A percentile compares a stretch with the other conserved stretches of the same genome.
These are phyloP conservation scores for Fistularia commersonii DNA, from an alignment of 2,797 vertebrate genomes.

Conservation along the genomic window DNA sequence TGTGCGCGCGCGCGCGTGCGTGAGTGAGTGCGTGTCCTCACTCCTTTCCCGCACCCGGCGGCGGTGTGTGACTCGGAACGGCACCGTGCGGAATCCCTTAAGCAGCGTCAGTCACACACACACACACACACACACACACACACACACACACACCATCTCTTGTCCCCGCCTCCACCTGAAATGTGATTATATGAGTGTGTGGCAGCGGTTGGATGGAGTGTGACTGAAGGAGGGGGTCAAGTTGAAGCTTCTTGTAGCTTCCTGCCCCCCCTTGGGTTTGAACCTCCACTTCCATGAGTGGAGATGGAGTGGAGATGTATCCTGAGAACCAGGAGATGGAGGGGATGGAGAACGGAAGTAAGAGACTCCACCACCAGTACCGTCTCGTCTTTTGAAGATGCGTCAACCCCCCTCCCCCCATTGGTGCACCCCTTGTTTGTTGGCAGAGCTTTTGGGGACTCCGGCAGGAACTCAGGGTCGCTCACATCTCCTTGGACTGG, in stretches of 20 bases:
- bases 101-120: constrained; percentile 29
- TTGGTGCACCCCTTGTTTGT: constrained; percentile 36
- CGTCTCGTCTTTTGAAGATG: constrained; percentile 30
- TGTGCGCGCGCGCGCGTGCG: too few relatives aligned
- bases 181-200: constrained; percentile 44
- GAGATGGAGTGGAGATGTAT: constrained; percentile 39
- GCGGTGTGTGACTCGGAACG: neutral
- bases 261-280: constrained; percentile 3
- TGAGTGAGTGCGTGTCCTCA: too few relatives aligned
- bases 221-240: constrained; percentile 15
- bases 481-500: too few relatives aligned
- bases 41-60: too few relatives aligned
- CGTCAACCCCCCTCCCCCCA: too few relatives aligned
- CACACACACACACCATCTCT: too few relatives aligned
- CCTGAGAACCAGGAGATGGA: constrained; percentile 14
- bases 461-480: too few relatives aligned
- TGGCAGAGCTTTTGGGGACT: too few relatives aligned
- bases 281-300: too few relatives aligned
- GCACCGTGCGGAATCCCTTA: constrained; percentile 42
- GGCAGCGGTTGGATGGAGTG: constrained; percentile 28
- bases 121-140: neutral
- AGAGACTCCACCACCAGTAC: constrained; percentile 11
- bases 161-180: constrained; percentile 34
- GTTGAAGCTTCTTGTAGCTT: constrained; percentile 38
- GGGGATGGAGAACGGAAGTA: constrained; percentile 5